Conservation (phyloP, 2,113 vertebrate species). For the Anarhynchus alexandrinus region DNA sequence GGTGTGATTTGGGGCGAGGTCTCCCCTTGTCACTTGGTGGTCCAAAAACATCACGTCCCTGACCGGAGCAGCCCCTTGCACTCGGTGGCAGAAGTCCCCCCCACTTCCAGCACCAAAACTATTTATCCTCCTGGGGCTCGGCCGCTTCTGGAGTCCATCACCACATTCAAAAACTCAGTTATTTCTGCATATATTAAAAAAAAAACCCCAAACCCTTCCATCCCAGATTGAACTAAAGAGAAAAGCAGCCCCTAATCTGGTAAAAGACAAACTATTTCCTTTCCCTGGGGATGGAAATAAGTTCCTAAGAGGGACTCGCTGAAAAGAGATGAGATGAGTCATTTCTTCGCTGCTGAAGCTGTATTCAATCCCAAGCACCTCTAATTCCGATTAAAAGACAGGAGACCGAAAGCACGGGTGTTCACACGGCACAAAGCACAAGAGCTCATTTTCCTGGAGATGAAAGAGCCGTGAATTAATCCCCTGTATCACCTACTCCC, state of each 20-base stretch:
- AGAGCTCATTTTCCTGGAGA: slow-evolving; percentile 6
- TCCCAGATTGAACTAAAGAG: neutral
- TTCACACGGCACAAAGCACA: neutral
- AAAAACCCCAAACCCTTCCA: neutral
- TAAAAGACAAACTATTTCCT: slow-evolving; percentile 13
- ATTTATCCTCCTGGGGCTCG: neutral
- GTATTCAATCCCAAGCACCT: neutral
- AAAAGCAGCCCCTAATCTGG: neutral
- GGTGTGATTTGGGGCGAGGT: neutral
- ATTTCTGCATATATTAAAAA: neutral
- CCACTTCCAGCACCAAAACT: neutral
- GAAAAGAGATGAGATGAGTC: slow-evolving; percentile 17
- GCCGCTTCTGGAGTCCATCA: neutral
- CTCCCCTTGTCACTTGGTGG: neutral
- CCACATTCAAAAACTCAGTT: neutral
- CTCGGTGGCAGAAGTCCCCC: fast-evolving
- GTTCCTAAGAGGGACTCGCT: neutral
- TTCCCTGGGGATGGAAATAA: slow-evolving; percentile 13
- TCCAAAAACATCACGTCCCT: neutral
- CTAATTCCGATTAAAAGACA: neutral
- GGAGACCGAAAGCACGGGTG: fast-evolving
- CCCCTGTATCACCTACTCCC: slow-evolving; percentile 10
- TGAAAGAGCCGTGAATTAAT: slow-evolving; percentile 15
- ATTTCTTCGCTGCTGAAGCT: neutral
- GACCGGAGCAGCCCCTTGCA: neutral